phyloP scores from a whole-genome alignment of 1,140 invertebrate species.

The Semibalanus balanoides region DNA sequence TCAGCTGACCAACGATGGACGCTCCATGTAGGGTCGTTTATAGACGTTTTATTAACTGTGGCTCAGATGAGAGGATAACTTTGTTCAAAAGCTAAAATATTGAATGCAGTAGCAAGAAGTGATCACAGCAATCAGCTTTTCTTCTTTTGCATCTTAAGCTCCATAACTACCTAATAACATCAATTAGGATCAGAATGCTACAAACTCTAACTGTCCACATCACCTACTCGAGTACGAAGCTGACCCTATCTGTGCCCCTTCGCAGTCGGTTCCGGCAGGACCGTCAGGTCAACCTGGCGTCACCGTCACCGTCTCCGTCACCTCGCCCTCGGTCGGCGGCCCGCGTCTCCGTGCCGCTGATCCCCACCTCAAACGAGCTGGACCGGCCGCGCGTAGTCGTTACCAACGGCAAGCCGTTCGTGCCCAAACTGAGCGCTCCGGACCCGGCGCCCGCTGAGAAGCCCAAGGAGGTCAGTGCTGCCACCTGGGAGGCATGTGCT shows the following conservation, averaged over 20 bases:
- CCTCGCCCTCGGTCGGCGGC: background rate
- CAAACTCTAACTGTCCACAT: too few species aligned
- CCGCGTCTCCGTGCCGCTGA: background rate
- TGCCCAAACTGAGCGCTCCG: slow-evolving; percentile 4
- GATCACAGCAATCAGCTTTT: too few species aligned
- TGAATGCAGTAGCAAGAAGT: too few species aligned
- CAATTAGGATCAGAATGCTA: too few species aligned
- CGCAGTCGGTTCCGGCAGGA: background rate
- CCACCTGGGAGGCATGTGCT: too few species aligned
- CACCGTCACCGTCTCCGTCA: background rate
- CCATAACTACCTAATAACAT: too few species aligned
- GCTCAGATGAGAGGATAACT: too few species aligned
- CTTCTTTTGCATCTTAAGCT: too few species aligned
- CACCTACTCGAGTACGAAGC: too few species aligned
- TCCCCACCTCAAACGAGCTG: background rate
- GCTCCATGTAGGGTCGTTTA: too few species aligned
- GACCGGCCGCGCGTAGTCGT: background rate
- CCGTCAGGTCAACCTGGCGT: background rate
- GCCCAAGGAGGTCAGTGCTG: background rate
- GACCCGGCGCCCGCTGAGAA: background rate
- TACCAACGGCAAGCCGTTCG: slow-evolving; percentile 5
- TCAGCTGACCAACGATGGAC: background rate
- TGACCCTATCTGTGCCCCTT: background rate
- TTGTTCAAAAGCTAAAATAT: too few species aligned
- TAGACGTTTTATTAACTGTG: too few species aligned